Conservation (phyloP, 2,113 vertebrate species). For the Corythaixoides concolor region DNA sequence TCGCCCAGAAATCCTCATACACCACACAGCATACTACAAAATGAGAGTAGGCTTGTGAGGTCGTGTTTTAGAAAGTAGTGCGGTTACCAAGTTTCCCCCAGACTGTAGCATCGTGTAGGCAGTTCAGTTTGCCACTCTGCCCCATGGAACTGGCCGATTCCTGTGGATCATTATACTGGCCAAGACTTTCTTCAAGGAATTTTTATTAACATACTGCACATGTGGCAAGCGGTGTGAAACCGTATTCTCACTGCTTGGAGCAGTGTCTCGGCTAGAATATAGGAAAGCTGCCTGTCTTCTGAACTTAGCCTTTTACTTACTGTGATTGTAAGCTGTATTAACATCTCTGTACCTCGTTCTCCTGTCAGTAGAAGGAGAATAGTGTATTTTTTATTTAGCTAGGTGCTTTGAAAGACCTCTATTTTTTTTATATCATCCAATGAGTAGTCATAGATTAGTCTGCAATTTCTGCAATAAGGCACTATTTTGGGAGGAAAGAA, state of each 20-base stretch:
- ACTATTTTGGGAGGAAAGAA: background rate
- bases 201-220: background rate
- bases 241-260: background rate
- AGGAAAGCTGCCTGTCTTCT: conserved; percentile 33
- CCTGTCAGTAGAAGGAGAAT: conserved; percentile 5
- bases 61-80: background rate
- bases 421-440: conserved; percentile 4
- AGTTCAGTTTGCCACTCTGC: background rate
- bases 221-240: background rate
- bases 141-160: background rate
- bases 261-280: conserved; percentile 1
- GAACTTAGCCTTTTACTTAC: conserved; percentile 36
- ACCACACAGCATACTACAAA: background rate
- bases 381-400: conserved; percentile 15
- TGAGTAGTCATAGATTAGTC: background rate
- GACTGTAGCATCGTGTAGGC: background rate
- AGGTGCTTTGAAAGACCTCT: conserved; percentile 55
- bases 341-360: conserved; percentile 38
- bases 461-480: background rate
- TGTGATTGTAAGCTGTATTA: conserved; percentile 40
- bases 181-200: background rate
- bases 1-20: background rate
- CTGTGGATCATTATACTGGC: conserved; percentile 25
- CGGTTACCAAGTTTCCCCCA: background rate
- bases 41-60: background rate